A percentile compares a stretch with the other conserved stretches of the same genome.
Evolutionary conservation across 2,797 vertebrate genomes (phyloP).

Genomic region (Mastacembelus armatus): DNA sequence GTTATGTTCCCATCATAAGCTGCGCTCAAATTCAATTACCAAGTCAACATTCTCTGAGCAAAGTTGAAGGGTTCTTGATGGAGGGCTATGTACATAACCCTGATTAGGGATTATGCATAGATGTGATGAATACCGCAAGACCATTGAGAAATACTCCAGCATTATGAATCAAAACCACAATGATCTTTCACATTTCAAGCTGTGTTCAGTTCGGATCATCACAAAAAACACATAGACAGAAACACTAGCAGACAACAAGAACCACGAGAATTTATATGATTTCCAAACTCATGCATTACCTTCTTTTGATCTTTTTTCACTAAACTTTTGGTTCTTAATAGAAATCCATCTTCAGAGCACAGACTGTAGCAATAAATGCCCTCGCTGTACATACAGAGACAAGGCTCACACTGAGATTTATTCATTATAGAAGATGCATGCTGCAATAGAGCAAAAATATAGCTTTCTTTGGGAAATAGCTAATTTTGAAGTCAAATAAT

Average conservation of each 20-base stretch:
- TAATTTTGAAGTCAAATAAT: background rate
- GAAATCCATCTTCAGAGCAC: conserved; percentile 1
- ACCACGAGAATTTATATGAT: conserved; percentile 10
- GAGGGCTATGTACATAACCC: conserved; percentile 63
- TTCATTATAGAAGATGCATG: too few species aligned
- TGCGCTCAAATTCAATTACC: conserved; percentile 71
- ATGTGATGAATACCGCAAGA: conserved; percentile 61
- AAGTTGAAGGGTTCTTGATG: conserved; percentile 68
- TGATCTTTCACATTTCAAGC: conserved; percentile 51
- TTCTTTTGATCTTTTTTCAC: conserved; percentile 15
- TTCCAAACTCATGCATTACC: conserved; percentile 1
- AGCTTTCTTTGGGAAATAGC: too few species aligned
- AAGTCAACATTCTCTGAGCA: conserved; percentile 70
- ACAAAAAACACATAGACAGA: conserved; percentile 25
- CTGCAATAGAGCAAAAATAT: too few species aligned
- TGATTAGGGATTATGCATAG: conserved; percentile 71
- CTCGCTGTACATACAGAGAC: too few species aligned
- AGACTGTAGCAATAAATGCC: too few species aligned
- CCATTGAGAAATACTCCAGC: conserved; percentile 62
- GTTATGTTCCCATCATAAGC: conserved; percentile 75
- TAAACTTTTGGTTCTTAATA: background rate
- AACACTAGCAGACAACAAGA: conserved; percentile 13
- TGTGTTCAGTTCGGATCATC: conserved; percentile 43
- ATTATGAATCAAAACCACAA: conserved; percentile 62
- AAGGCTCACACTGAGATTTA: too few species aligned